phyloP scores from a whole-genome alignment of 2,888 invertebrate genomes.

The Dromius quadrimaculatus region DNA sequence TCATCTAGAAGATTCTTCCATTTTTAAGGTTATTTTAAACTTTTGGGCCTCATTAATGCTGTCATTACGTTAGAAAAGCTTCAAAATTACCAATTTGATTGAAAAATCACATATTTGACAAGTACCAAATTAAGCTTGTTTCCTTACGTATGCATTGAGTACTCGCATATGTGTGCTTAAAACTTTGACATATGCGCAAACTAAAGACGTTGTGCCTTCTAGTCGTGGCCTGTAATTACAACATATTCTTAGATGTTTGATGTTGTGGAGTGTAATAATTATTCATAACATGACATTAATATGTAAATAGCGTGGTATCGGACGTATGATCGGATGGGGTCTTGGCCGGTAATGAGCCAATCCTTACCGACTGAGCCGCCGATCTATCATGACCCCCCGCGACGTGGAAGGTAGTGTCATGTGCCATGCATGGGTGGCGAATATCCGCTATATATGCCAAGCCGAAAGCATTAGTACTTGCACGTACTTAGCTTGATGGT shows the following conservation, averaged over 20 bases:
- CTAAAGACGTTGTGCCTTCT: slow-evolving; percentile 22
- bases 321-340: slow-evolving; percentile 39
- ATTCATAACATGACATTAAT: slow-evolving; percentile 55
- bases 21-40: too few species aligned
- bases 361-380: slow-evolving; percentile 38
- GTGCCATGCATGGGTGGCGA: slow-evolving; percentile 4
- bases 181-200: slow-evolving; percentile 41
- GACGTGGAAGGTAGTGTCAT: background rate
- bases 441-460: slow-evolving; percentile 9
- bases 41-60: too few species aligned
- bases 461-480: slow-evolving; percentile 23
- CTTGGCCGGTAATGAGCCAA: slow-evolving; percentile 39
- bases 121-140: too few species aligned
- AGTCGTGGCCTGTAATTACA: slow-evolving; percentile 34
- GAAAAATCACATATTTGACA: too few species aligned
- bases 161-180: slow-evolving; percentile 9
- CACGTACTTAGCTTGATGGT: slow-evolving; percentile 26
- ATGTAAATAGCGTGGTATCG: slow-evolving; percentile 52
- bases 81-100: too few species aligned
- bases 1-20: too few species aligned
- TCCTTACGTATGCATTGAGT: too few species aligned
- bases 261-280: slow-evolving; percentile 52
- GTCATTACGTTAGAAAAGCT: too few species aligned
- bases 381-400: slow-evolving; percentile 40
- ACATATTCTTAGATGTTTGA: slow-evolving; percentile 39